Conservation (phyloP, 2,797 vertebrate genomes). For the Staurois parvus region DNA sequence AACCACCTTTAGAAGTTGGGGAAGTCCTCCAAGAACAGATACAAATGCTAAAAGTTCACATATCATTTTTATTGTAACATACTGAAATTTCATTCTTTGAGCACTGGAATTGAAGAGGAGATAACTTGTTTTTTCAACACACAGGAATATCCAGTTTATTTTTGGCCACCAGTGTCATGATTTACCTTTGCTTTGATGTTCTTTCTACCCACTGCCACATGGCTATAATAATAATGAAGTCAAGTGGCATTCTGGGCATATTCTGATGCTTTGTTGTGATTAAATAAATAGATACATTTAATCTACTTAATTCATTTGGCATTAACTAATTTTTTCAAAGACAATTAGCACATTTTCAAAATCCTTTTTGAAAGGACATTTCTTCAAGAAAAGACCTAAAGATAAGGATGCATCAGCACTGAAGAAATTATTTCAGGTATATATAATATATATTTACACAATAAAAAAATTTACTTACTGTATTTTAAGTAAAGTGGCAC, state of each 20-base stretch:
- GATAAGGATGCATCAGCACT: constrained; percentile 66
- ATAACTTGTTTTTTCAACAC: constrained; percentile 2
- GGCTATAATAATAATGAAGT: constrained; percentile 10
- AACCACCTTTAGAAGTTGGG: background rate
- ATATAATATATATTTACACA: constrained; percentile 68
- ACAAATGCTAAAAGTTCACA: constrained; percentile 36
- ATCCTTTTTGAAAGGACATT: constrained; percentile 53
- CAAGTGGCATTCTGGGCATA: constrained; percentile 9
- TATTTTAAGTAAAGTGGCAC: constrained; percentile 61
- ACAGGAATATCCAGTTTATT: background rate
- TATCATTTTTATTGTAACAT: constrained; percentile 55
- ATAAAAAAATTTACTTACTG: constrained; percentile 51
- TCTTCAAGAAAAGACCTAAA: constrained; percentile 51
- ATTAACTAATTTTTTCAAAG: constrained; percentile 37
- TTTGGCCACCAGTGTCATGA: constrained; percentile 23
- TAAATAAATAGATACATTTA: constrained; percentile 61
- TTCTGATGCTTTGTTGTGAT: constrained; percentile 19
- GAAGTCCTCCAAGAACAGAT: constrained; percentile 34
- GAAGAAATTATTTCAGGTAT: constrained; percentile 65
- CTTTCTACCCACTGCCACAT: background rate
- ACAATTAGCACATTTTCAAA: constrained; percentile 45
- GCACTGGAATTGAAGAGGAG: constrained; percentile 21
- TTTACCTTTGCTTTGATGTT: constrained; percentile 36
- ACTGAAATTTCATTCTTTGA: constrained; percentile 41
- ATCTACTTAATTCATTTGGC: constrained; percentile 45